Percentiles rank a stretch among this genome's conserved stretches.
These are phyloP conservation scores for Cyclopterus lumpus DNA, from an alignment of 2,797 vertebrate species.

Conservation along the genomic window DNA sequence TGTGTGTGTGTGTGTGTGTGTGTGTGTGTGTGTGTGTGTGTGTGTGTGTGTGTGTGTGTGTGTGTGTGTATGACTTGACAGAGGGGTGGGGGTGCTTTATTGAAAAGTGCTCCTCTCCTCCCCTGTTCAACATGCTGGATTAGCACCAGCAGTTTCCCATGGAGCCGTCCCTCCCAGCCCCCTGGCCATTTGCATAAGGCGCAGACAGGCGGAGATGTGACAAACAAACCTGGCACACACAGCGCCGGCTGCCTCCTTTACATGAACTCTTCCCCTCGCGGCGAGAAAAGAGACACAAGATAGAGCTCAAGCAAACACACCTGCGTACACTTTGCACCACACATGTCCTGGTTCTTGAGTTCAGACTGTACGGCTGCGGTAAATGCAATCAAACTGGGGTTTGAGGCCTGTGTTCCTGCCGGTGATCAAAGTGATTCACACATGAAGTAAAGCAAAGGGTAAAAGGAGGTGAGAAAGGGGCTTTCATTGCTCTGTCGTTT, in stretches of 20 bases:
- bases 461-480: slow-evolving; percentile 67
- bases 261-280: slow-evolving; percentile 67
- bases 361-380: slow-evolving; percentile 35
- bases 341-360: slow-evolving; percentile 39
- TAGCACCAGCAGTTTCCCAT: slow-evolving; percentile 88
- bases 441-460: slow-evolving; percentile 63
- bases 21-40: slow-evolving; percentile 31
- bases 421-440: slow-evolving; percentile 73
- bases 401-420: slow-evolving; percentile 58
- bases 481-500: slow-evolving; percentile 76
- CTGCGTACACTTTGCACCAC: slow-evolving; percentile 38
- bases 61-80: slow-evolving; percentile 72
- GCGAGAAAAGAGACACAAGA: slow-evolving; percentile 44
- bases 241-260: slow-evolving; percentile 77
- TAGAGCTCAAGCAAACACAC: slow-evolving; percentile 46
- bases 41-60: slow-evolving; percentile 42
- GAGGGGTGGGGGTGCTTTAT: slow-evolving; percentile 75
- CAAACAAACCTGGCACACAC: slow-evolving; percentile 87
- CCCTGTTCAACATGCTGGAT: slow-evolving; percentile 87
- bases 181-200: slow-evolving; percentile 85
- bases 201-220: slow-evolving; percentile 86
- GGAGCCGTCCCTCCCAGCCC: slow-evolving; percentile 75
- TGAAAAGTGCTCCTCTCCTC: slow-evolving; percentile 84
- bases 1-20: slow-evolving; percentile 37
- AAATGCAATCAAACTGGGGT: slow-evolving; percentile 43